Evolutionary conservation across 2,113 vertebrate genomes (phyloP).

Genomic region (Chaetorhynchus papuensis): DNA sequence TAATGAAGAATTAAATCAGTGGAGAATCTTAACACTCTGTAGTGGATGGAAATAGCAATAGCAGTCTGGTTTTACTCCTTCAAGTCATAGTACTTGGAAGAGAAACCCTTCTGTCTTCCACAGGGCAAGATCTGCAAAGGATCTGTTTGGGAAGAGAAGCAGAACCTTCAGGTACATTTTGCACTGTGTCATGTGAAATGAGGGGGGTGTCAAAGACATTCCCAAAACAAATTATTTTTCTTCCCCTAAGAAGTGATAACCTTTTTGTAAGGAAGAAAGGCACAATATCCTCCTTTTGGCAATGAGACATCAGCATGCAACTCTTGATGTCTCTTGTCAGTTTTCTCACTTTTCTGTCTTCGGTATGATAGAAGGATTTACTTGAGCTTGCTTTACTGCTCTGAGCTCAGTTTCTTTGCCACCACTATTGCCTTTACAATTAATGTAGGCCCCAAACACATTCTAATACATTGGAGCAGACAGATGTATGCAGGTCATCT

Average conservation of each 20-base stretch:
- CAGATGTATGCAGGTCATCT: neutral
- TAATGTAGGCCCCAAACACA: neutral
- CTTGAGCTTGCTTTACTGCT: neutral
- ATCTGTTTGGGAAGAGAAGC: neutral
- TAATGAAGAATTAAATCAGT: neutral
- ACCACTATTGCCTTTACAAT: neutral
- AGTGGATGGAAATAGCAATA: neutral
- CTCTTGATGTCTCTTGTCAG: neutral
- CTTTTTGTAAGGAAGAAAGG: neutral
- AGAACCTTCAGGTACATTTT: neutral
- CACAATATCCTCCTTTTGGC: neutral
- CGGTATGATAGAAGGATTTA: neutral
- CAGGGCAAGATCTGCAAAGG: accelerated
- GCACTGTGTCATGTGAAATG: neutral
- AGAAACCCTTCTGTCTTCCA: neutral
- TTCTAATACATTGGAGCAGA: neutral
- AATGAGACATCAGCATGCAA: neutral
- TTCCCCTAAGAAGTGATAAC: neutral
- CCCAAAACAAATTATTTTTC: neutral
- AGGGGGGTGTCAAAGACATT: neutral
- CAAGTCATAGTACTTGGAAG: neutral
- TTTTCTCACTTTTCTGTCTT: neutral
- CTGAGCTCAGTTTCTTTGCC: neutral
- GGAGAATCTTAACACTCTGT: neutral
- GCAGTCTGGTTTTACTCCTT: neutral